Percentiles rank a stretch among this genome's conserved stretches.
These are phyloP conservation scores for Drosophila putrida DNA, from an alignment of 2,888 invertebrate genomes.

Conservation along the genomic window DNA sequence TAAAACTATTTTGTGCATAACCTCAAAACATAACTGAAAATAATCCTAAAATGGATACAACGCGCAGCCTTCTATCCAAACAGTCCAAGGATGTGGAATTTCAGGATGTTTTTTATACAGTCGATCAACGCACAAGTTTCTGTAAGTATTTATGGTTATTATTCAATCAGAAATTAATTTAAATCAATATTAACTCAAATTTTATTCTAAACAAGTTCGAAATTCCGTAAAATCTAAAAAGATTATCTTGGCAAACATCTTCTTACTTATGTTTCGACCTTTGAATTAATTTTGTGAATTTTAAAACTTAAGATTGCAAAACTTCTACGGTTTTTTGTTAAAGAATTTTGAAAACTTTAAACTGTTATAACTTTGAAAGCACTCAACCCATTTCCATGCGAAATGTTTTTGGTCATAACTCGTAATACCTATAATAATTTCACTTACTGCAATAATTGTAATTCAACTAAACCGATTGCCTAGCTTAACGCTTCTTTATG, in stretches of 20 bases:
- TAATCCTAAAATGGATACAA: constrained; percentile 53
- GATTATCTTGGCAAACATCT: background rate
- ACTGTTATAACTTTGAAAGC: too few species aligned
- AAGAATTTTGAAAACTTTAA: too few species aligned
- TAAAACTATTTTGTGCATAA: constrained; percentile 10
- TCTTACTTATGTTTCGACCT: background rate
- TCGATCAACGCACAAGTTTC: constrained; percentile 79
- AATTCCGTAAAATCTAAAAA: background rate
- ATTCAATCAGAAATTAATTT: background rate
- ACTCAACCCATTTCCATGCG: too few species aligned
- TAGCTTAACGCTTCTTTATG: background rate
- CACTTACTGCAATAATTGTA: too few species aligned
- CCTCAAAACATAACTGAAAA: constrained; percentile 5
- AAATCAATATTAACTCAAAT: background rate
- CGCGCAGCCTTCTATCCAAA: constrained; percentile 65
- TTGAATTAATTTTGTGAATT: background rate
- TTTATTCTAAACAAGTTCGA: background rate
- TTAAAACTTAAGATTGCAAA: background rate
- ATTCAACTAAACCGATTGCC: background rate
- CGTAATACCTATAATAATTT: too few species aligned
- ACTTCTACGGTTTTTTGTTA: too few species aligned
- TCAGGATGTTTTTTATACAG: constrained; percentile 84
- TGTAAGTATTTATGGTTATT: constrained; percentile 71
- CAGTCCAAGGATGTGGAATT: constrained; percentile 84
- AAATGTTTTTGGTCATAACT: too few species aligned